Evolutionary conservation across 2,113 vertebrate genomes (phyloP).

Genomic region (Myrmecophaga tridactyla): DNA sequence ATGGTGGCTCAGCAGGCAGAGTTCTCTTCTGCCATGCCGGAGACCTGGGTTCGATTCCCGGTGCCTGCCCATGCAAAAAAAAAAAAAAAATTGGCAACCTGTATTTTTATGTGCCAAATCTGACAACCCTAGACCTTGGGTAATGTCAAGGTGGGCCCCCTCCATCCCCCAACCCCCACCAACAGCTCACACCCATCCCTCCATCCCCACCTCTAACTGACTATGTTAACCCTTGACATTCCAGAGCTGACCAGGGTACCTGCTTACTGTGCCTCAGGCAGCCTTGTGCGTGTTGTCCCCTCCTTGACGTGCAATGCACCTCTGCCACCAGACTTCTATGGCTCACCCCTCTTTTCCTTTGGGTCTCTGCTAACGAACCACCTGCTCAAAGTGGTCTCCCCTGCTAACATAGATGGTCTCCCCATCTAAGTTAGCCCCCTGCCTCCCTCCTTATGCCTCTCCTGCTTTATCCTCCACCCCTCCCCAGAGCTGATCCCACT

Average conservation of each 20-base stretch:
- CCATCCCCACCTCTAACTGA: neutral
- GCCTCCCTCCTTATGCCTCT: neutral
- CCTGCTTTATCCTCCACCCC: too few species aligned
- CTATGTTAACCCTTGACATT: accelerated
- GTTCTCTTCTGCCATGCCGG: too few species aligned
- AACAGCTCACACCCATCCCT: too few species aligned
- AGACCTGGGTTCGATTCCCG: too few species aligned
- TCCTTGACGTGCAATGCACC: neutral
- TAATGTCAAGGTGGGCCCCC: neutral
- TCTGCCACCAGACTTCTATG: accelerated
- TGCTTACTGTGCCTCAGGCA: neutral
- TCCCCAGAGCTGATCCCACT: neutral
- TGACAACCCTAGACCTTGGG: too few species aligned
- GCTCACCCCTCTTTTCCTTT: neutral
- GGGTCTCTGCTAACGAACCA: neutral
- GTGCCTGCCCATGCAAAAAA: too few species aligned
- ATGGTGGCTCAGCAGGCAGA: too few species aligned
- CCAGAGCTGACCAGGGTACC: accelerated
- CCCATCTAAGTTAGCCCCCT: neutral
- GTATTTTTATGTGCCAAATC: neutral
- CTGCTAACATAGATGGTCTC: too few species aligned
- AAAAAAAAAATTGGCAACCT: too few species aligned
- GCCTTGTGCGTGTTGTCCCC: neutral
- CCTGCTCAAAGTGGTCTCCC: neutral
- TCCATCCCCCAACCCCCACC: too few species aligned